These are phyloP conservation scores for Drosophila setifemur DNA, from an alignment of 1,140 invertebrate genomes.

Conservation along the genomic window DNA sequence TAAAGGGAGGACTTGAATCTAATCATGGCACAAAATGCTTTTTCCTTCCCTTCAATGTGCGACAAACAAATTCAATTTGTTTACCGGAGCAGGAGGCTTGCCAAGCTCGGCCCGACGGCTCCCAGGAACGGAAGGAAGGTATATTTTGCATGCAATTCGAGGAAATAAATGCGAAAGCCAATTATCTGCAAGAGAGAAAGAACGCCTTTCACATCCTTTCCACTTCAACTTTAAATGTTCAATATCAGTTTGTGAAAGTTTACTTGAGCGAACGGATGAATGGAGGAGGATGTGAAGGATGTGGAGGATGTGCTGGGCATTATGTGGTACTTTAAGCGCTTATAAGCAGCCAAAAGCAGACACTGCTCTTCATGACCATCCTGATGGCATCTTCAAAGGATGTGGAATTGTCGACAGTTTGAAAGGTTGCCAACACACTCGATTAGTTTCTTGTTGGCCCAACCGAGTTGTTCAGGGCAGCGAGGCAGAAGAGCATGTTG, in stretches of 20 bases:
- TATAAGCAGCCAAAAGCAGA: background rate
- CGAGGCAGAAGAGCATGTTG: slow-evolving; percentile 15
- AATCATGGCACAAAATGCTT: slow-evolving; percentile 46
- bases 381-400: slow-evolving; percentile 25
- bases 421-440: slow-evolving; percentile 46
- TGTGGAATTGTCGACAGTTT: slow-evolving; percentile 42
- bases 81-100: slow-evolving; percentile 17
- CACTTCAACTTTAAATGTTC: slow-evolving; percentile 30
- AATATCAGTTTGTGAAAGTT: slow-evolving; percentile 49
- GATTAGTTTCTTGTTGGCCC: slow-evolving; percentile 56
- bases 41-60: slow-evolving; percentile 54
- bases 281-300: background rate
- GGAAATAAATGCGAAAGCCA: slow-evolving; percentile 55
- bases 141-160: slow-evolving; percentile 44
- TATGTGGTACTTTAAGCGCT: slow-evolving; percentile 9
- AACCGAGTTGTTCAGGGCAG: slow-evolving; percentile 19
- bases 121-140: slow-evolving; percentile 7
- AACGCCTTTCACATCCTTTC: background rate
- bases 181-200: slow-evolving; percentile 30
- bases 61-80: slow-evolving; percentile 71
- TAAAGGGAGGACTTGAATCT: slow-evolving; percentile 30
- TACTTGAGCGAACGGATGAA: slow-evolving; percentile 1
- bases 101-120: slow-evolving; percentile 23
- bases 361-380: slow-evolving; percentile 1
- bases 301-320: background rate